phyloP scores from a whole-genome alignment of 2,113 vertebrate species.

The Lasiurus cinereus region DNA sequence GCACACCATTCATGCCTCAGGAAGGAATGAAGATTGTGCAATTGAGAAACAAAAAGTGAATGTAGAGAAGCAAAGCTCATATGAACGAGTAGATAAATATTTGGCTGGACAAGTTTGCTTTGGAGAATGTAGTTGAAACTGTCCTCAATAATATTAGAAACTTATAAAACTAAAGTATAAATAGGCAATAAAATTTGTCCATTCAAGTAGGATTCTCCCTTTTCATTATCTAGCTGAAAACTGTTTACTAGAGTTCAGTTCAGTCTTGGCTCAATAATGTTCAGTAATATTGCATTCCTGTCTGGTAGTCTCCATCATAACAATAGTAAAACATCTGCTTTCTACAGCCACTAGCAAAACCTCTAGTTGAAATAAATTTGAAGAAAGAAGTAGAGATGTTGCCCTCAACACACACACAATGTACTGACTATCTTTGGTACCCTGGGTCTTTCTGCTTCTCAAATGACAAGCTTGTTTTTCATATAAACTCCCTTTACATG shows the following conservation, averaged over 20 bases:
- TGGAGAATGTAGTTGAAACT: neutral
- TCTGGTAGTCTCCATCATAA: no score
- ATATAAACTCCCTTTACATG: accelerated
- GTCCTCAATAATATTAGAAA: neutral
- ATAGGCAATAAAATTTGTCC: neutral
- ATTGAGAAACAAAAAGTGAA: neutral
- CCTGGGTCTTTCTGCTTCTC: neutral
- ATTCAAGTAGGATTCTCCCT: neutral
- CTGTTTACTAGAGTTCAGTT: neutral
- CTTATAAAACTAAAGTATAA: neutral
- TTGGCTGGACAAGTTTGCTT: neutral
- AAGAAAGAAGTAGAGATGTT: neutral
- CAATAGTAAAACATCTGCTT: neutral
- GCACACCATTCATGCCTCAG: no score
- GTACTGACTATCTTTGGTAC: neutral
- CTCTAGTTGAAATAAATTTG: neutral
- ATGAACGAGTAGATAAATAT: neutral
- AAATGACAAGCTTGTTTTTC: neutral
- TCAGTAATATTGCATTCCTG: neutral
- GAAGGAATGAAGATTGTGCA: neutral
- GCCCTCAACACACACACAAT: neutral
- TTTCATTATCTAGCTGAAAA: neutral
- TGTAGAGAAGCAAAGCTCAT: neutral
- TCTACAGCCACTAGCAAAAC: neutral
- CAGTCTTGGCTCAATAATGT: neutral